Percentiles rank a stretch among this genome's conserved stretches.
Evolutionary conservation across 2,113 vertebrate genomes (phyloP).

Genomic region (Leptobrachium leishanense): DNA sequence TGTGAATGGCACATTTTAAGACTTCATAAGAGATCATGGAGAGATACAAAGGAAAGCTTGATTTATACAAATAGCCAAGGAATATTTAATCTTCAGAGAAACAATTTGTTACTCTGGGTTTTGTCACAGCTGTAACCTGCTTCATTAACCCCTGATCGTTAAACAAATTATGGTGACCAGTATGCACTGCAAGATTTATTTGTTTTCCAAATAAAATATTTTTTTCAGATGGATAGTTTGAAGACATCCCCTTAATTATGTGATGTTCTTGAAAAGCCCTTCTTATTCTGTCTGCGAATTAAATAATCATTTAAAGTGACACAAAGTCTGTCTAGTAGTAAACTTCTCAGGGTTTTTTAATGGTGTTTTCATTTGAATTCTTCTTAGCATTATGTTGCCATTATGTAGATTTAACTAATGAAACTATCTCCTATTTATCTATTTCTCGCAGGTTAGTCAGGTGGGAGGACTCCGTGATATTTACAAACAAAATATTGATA

Average conservation of each 20-base stretch:
- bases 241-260: not conserved
- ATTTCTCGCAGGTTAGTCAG: too few species aligned
- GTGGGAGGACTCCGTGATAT: too few species aligned
- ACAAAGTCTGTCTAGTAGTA: too few species aligned
- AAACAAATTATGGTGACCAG: not conserved
- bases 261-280: too few species aligned
- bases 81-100: conserved; percentile 12
- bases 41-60: conserved; percentile 12
- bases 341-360: too few species aligned
- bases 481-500: too few species aligned
- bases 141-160: not conserved
- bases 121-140: conserved; percentile 33
- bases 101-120: not conserved
- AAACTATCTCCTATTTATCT: too few species aligned
- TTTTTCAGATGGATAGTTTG: not conserved
- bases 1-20: conserved; percentile 51
- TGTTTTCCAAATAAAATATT: not conserved
- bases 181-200: not conserved
- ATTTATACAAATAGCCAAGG: not conserved
- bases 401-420: too few species aligned
- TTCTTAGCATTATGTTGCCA: too few species aligned
- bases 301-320: too few species aligned
- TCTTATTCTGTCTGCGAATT: too few species aligned
- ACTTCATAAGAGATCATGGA: conserved; percentile 46
- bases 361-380: too few species aligned